Base-by-base conservation (phyloP, 1,140 invertebrate species). In the Zaprionus vittiger region DNA sequence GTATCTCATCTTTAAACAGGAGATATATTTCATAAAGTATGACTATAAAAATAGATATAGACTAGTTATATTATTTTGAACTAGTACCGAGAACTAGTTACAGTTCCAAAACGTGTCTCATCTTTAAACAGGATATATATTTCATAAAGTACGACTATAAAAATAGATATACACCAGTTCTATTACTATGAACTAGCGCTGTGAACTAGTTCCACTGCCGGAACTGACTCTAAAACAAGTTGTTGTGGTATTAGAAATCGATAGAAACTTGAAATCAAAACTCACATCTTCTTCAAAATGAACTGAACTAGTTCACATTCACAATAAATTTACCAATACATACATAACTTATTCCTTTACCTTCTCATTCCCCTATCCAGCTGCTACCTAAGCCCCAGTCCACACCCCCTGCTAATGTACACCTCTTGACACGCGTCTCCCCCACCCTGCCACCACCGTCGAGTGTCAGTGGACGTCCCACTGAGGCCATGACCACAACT, bases 361-460 rank as follows among this genome's bases (percentile, higher is more conserved):
- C 6, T 31, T 4, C 11, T 1, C 0, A 1, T 34, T 34, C 15
- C 44, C 20, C 20, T 15, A 0, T 20, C 0, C 67, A 91, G 90
- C 55, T 91, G 2, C 92, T 87, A 47, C 85, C 91, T 24, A 89
- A 82, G 5, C 85, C 81, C 1, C 81, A 74, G 37, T 78, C 77
- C 14, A 84, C 72, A 1, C 93, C 34, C 90, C 93, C 41, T 2
- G 93, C 93, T 69, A 93, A 93, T 49, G 93, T 93, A 26, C 76
- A 93, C 14, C 94, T 94, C 49, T 92, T 94, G 67, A 94, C 94
- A 1, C 93, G 94, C 68, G 94, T 95, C 1, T 95, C 94, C 20
- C 94, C 94, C 20, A 95, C 94, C 1, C 83, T 95, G 41, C 94
- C 94, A 0, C 93, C 94, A 0, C 94, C 91, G n/a, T 56, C 73